These are phyloP conservation scores for Pimephales promelas DNA, from an alignment of 2,113 vertebrate species.

Conservation along the genomic window DNA sequence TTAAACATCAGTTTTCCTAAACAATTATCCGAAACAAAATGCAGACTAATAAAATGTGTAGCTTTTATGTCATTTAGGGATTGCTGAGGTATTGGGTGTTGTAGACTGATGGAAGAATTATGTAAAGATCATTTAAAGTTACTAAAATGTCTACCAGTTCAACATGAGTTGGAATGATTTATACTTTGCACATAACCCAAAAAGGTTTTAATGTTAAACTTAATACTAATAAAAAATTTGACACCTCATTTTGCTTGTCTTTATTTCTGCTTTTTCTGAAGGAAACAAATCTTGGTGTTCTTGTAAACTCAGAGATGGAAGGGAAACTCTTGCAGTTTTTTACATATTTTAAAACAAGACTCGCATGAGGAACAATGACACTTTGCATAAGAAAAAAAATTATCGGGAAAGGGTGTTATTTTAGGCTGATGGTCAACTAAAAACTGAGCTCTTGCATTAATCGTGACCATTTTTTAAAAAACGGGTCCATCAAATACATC, in stretches of 20 bases:
- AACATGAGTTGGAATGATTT: constrained; percentile 14
- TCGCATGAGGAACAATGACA: no score
- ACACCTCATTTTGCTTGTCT: constrained; percentile 1
- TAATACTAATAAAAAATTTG: constrained; percentile 47
- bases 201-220: constrained; percentile 36
- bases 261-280: background rate
- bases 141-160: constrained; percentile 30
- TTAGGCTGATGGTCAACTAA: no score
- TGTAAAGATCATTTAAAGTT: constrained; percentile 32
- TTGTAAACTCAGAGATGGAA: background rate
- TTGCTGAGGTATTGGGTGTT: background rate
- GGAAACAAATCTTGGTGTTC: background rate
- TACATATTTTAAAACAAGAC: no score
- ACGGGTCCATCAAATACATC: no score
- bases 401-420: no score
- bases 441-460: no score
- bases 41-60: constrained; percentile 8
- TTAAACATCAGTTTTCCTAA: background rate
- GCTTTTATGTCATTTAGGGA: background rate
- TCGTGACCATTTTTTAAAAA: no score
- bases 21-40: background rate
- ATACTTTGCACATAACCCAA: constrained; percentile 34
- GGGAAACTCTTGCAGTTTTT: no score
- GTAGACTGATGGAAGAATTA: background rate
- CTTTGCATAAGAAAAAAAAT: no score